phyloP scores from a whole-genome alignment of 2,888 invertebrate genomes.

The Microdon myrmicae region DNA sequence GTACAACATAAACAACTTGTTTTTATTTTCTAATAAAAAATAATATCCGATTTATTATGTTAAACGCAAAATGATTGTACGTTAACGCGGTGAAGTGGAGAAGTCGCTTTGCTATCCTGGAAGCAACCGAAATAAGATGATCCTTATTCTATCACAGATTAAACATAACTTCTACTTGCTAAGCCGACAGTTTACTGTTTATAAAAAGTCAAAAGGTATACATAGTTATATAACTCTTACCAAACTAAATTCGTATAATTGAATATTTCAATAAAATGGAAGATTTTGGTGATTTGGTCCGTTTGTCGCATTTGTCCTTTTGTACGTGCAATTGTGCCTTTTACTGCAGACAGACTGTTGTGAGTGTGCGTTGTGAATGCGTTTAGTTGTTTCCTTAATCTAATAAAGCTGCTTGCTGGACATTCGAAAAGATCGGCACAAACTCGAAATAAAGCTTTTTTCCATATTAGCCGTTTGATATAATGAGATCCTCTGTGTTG shows the following conservation, averaged over 20 bases:
- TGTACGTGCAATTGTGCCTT: conserved; percentile 23
- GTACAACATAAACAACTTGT: no score
- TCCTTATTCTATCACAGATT: conserved; percentile 32
- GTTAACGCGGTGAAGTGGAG: no score
- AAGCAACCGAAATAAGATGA: conserved; percentile 11
- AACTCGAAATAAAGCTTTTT: conserved; percentile 38
- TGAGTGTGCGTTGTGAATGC: no score
- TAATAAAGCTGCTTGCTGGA: conserved; percentile 40
- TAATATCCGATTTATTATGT: no score
- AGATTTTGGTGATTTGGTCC: conserved; percentile 12
- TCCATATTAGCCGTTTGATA: conserved; percentile 7
- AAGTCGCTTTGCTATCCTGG: conserved; percentile 17
- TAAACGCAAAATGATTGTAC: no score
- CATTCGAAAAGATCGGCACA: conserved; percentile 11
- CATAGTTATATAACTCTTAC: not conserved
- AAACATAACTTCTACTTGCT: no score
- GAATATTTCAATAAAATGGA: conserved; percentile 13
- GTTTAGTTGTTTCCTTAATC: conserved; percentile 2
- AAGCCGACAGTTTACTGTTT: no score
- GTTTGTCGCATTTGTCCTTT: no score
- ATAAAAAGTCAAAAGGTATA: conserved; percentile 10
- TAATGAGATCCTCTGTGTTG: conserved; percentile 7
- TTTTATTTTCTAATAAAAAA: no score
- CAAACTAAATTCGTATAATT: conserved; percentile 2
- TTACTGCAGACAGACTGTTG: no score